These are phyloP conservation scores for Antheraea yamamai DNA, from an alignment of 2,888 invertebrate genomes.

Conservation along the genomic window DNA sequence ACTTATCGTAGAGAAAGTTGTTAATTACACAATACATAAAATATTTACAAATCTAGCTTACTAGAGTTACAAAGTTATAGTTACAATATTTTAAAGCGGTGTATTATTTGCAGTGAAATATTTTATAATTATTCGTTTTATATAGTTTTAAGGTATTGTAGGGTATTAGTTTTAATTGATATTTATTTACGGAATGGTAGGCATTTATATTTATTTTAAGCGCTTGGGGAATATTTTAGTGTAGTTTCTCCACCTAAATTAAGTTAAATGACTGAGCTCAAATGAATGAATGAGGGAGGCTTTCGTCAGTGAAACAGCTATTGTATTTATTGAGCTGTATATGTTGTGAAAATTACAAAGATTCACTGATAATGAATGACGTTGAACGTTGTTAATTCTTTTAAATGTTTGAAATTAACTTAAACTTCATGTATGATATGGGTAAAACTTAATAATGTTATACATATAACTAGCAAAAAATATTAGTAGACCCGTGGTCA, in stretches of 20 bases:
- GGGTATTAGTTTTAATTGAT: background rate
- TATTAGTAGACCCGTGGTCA: too few species aligned
- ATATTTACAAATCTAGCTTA: too few species aligned
- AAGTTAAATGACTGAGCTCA: constrained; percentile 41
- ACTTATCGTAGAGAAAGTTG: too few species aligned
- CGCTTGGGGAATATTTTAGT: constrained; percentile 30
- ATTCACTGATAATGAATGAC: background rate
- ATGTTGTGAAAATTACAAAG: background rate
- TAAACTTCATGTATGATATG: background rate
- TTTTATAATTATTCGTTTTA: background rate
- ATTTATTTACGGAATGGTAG: constrained; percentile 22
- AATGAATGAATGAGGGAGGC: constrained; percentile 35
- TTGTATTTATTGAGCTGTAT: constrained; percentile 12
- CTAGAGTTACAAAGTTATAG: too few species aligned
- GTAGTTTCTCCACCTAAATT: constrained; percentile 36
- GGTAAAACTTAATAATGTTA: background rate
- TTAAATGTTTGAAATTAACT: too few species aligned
- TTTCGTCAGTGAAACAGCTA: background rate
- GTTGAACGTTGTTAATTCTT: background rate
- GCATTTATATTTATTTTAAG: constrained; percentile 23
- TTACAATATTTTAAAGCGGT: too few species aligned
- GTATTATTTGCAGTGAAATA: too few species aligned
- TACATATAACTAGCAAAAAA: too few species aligned
- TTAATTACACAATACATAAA: too few species aligned
- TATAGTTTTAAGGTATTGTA: background rate